Evolutionary conservation across 2,113 vertebrate genomes (phyloP), one percentile per base, ranked within the genome.

Genomic region (Catharus bicknelli): DNA sequence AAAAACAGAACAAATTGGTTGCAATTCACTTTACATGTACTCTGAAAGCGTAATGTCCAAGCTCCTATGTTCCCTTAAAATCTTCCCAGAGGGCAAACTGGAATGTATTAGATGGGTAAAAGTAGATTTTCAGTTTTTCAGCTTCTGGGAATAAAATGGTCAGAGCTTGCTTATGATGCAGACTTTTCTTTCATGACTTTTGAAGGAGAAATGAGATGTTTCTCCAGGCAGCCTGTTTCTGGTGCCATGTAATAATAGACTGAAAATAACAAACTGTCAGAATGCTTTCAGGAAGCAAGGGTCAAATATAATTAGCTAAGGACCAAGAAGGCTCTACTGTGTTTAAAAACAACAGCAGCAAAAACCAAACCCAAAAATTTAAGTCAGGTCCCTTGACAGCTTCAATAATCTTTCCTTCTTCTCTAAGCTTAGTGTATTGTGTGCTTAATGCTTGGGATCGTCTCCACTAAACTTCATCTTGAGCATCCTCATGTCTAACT

Each of bases 401-500:
- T 94, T 88, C 57, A 66, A 1, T n/a, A 30, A 58, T 81, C 43
- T 66, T 66, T 72, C 54, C 40, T 85, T 89, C 77, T 80, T 73
- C 85, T 83, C 74, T 78, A 40, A 93, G 63, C 78, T 90, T 47
- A 88, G 55, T 68, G 45, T 68, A 38, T 69, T 53, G 47, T 80
- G 78, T 73, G 88, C 94, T 86, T 90, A 88, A 90, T 66, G 90
- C 90, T 83, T 73, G 43, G 90, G 67, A 66, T 57, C 3, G 13
- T 90, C 72, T 88, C 72, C 58, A 70, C 93, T 92, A 79, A 94
- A 72, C 72, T 73, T 94, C 89, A 89, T 80, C 72, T 73, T 83
- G 63, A 86, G 55, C 89, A 76, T 90, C 83, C 25, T 94, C 84
- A 92, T 90, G 51, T 47, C 72, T 94, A 76, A 90, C 59, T 73